Base-by-base conservation (phyloP, 2,113 vertebrate genomes). In the Taxidea taxus region DNA sequence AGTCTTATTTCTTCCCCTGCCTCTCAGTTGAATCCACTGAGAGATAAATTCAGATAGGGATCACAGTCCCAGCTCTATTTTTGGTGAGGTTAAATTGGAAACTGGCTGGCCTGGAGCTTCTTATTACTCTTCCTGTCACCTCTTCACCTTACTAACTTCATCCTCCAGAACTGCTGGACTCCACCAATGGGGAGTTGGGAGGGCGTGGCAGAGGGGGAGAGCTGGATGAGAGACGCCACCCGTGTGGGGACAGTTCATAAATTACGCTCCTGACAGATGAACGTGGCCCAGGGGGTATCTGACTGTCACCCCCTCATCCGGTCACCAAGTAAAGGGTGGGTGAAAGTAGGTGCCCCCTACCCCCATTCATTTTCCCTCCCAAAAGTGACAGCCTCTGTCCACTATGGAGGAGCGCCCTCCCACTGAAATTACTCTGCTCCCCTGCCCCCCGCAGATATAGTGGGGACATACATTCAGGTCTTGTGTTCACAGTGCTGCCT, bases 1-100 rank as follows among this genome's bases (percentile, higher is more conserved):
- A 91, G 83, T 80, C 83, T 97, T 64, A 13, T 88, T 54, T 97
- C 62, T 96, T 87, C 54, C 56, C 9, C 31, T 89, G 42, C 39
- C 44, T 97, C 74, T 37, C 54, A 18, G 4, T 15, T 70, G 34
- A 87, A n/a, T 80, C 74, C 12, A 13, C 10, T 37, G 37, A 54
- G 93, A 87, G 91, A 91, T 91, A 39, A 64, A 51, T 87, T 93
- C 75, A 93, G 34, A 51, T 87, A 62, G 70, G 25, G 62, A 66
- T 89, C 39, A 3, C n/a, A 62, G n/a, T 18, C 25, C n/a, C 64
- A 39, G 62, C 91, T 87, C 56, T 94, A 2, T 89, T 94, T 92
- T 56, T 86, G 82, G 34, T 62, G 27, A 74, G 80, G 68, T 84
- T 92, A 83, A 72, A 66, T 64, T 95, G 81, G 92, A 94, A 90